These are phyloP conservation scores for Scarus forsteni DNA, from an alignment of 2,797 vertebrate species.

Conservation along the genomic window DNA sequence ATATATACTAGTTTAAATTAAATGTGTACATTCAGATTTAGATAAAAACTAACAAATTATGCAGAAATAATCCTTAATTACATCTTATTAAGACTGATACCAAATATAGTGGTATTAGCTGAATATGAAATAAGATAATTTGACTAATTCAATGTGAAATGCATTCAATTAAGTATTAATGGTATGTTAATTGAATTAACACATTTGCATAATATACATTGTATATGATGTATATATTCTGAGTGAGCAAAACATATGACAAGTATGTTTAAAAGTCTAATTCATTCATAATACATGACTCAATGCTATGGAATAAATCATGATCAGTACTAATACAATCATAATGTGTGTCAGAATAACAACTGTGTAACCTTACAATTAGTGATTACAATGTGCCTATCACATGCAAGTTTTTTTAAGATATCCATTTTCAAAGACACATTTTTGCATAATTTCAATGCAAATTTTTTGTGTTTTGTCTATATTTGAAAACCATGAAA, in stretches of 20 bases:
- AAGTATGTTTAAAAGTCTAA: background rate
- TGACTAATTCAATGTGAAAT: background rate
- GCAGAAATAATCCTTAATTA: background rate
- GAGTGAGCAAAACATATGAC: background rate
- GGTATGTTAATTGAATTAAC: background rate
- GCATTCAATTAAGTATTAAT: background rate
- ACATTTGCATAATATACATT: constrained; percentile 1
- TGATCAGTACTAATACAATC: background rate
- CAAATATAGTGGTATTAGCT: background rate
- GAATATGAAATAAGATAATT: background rate
- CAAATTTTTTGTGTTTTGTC: background rate
- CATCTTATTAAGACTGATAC: background rate
- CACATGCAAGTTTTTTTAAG: no score
- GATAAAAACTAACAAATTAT: background rate
- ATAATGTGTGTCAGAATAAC: background rate
- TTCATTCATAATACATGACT: background rate
- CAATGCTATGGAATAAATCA: background rate
- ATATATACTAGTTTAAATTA: background rate
- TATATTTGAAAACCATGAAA: background rate
- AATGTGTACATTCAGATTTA: background rate
- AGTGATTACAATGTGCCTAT: no score
- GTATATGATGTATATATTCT: background rate
- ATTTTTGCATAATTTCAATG: background rate
- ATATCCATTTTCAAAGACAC: no score
- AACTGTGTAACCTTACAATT: background rate